Conservation (phyloP, 2,113 vertebrate species). For the Corythoichthys intestinalis region DNA sequence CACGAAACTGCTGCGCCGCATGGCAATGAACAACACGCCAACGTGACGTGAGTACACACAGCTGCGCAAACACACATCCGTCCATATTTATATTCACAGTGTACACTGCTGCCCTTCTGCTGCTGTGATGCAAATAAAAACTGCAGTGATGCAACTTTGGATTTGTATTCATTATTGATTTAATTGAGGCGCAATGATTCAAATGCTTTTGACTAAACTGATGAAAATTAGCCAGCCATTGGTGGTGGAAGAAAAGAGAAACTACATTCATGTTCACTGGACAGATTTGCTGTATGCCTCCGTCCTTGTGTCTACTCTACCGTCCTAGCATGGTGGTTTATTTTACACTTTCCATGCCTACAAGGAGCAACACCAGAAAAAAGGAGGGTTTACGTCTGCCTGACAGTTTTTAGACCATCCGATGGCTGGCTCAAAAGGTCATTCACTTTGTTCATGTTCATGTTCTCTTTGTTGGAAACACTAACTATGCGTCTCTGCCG, state of each 20-base stretch:
- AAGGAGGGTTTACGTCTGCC: background rate
- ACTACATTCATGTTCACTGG: background rate
- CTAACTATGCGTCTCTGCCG: too few relatives aligned
- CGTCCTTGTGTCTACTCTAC: background rate
- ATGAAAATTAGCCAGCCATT: background rate
- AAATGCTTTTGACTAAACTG: background rate
- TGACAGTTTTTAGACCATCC: background rate
- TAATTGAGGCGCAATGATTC: background rate
- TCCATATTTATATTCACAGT: conserved; percentile 3
- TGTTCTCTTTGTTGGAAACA: too few relatives aligned
- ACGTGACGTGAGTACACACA: conserved; percentile 3
- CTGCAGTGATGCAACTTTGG: background rate
- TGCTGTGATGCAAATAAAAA: conserved; percentile 6
- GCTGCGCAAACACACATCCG: conserved; percentile 6
- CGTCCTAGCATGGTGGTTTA: background rate
- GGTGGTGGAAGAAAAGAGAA: background rate
- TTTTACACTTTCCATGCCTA: background rate
- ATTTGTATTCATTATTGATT: background rate
- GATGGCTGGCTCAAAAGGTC: too few relatives aligned
- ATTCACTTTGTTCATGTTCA: too few relatives aligned
- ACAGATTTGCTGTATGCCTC: background rate
- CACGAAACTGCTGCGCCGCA: conserved; percentile 14
- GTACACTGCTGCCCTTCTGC: background rate
- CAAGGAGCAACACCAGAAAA: background rate
- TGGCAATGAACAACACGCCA: conserved; percentile 13